These are phyloP conservation scores for Peromyscus polionotus DNA, from an alignment of 2,113 vertebrate genomes.

Conservation along the genomic window DNA sequence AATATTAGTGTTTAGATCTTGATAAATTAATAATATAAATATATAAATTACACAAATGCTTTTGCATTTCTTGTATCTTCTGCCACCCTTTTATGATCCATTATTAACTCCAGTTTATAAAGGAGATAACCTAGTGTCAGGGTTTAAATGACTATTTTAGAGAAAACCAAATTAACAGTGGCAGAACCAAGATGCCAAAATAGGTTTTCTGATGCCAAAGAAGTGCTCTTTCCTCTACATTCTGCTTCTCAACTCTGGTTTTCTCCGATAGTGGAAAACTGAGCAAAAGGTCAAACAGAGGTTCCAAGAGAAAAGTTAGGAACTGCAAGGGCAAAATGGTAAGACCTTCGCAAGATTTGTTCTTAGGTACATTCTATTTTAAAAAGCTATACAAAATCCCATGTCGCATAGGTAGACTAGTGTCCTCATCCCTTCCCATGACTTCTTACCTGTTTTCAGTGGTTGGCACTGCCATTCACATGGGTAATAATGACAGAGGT, in stretches of 20 bases:
- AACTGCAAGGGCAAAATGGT: conserved; percentile 5
- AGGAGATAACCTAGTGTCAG: conserved; percentile 32
- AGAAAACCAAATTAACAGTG: conserved; percentile 38
- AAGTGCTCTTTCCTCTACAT: conserved; percentile 74
- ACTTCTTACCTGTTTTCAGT: conserved; percentile 36
- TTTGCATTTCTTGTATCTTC: conserved; percentile 46
- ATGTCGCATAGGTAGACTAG: neutral
- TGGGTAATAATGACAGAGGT: conserved; percentile 3
- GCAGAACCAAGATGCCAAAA: conserved; percentile 43
- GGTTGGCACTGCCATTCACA: neutral
- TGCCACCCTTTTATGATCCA: neutral
- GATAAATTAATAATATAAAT: conserved; percentile 38
- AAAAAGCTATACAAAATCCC: neutral
- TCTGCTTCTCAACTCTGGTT: conserved; percentile 61
- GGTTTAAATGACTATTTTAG: conserved; percentile 42
- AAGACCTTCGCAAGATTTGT: neutral
- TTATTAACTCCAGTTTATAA: conserved; percentile 41
- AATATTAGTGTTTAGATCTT: neutral
- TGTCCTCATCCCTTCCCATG: neutral
- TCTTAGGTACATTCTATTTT: neutral
- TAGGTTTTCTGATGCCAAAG: conserved; percentile 40
- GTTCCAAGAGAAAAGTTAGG: conserved; percentile 31
- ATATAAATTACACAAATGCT: conserved; percentile 24
- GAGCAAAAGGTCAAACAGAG: conserved; percentile 71
- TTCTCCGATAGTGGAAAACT: conserved; percentile 47